phyloP scores from a whole-genome alignment of 92 coral and sea anemone genomes.

The Zoanthus sociatus region DNA sequence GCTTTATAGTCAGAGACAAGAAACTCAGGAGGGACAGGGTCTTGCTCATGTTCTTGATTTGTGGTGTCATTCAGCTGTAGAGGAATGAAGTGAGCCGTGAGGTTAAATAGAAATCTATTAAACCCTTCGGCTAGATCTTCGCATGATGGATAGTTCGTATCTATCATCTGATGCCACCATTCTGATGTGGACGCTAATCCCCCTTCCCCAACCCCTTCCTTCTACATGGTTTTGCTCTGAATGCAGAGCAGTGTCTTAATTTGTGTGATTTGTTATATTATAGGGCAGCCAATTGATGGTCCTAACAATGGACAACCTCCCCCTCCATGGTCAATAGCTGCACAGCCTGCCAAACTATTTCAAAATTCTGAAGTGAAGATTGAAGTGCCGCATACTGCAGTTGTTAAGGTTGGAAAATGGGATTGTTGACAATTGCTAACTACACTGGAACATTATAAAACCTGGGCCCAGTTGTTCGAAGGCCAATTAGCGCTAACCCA shows the following conservation, averaged over 20 bases:
- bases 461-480: too few species aligned
- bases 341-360: constrained; percentile 76
- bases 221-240: neutral
- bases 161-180: constrained; percentile 38
- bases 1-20: neutral
- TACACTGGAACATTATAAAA: too few species aligned
- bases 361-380: constrained; percentile 67
- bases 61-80: neutral
- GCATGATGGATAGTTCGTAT: neutral
- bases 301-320: constrained; percentile 87
- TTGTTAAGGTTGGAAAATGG: constrained; percentile 73
- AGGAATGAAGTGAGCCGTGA: constrained; percentile 4
- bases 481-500: too few species aligned
- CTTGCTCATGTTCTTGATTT: neutral
- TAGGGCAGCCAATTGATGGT: constrained; percentile 87
- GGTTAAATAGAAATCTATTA: constrained; percentile 6
- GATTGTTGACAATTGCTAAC: neutral
- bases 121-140: neutral
- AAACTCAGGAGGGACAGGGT: neutral
- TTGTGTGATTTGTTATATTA: too few species aligned
- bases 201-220: too few species aligned
- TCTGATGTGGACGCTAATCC: neutral
- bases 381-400: constrained; percentile 97
- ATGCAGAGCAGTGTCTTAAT: neutral
- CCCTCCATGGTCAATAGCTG: constrained; percentile 80